A percentile compares a stretch with the other conserved stretches of the same genome.
Evolutionary conservation across 2,888 invertebrate species (phyloP).

Genomic region (Pammene aurita): DNA sequence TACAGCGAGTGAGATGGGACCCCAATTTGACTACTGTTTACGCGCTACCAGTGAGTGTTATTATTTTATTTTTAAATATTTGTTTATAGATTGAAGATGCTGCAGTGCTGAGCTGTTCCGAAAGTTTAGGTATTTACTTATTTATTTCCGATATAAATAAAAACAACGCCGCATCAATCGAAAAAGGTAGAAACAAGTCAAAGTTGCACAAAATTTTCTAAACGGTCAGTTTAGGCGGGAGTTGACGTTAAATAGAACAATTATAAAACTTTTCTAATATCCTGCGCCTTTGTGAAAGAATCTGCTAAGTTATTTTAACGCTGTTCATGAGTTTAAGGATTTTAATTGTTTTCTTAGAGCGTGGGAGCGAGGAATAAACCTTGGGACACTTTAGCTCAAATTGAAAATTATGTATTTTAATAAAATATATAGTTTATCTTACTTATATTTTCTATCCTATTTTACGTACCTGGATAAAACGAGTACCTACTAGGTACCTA

Average conservation of each 20-base stretch:
- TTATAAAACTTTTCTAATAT: slow-evolving; percentile 36
- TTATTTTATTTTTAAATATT: slow-evolving; percentile 15
- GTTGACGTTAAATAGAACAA: slow-evolving; percentile 9
- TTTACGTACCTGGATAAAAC: neutral
- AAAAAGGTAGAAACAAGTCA: neutral
- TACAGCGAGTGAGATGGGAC: slow-evolving; percentile 66
- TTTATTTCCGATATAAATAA: neutral
- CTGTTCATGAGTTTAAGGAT: slow-evolving; percentile 13
- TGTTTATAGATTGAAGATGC: neutral
- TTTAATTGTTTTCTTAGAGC: slow-evolving; percentile 17
- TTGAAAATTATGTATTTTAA: neutral
- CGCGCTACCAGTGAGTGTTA: slow-evolving; percentile 77
- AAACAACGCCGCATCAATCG: slow-evolving; percentile 1
- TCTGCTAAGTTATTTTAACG: slow-evolving; percentile 47
- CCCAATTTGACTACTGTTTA: slow-evolving; percentile 78
- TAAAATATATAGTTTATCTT: neutral
- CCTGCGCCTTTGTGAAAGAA: slow-evolving; percentile 36
- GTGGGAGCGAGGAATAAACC: neutral
- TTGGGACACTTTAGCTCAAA: neutral
- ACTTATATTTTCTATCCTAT: neutral
- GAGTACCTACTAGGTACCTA: neutral
- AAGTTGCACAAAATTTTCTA: neutral
- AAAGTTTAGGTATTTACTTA: neutral
- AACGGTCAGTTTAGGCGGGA: slow-evolving; percentile 6
- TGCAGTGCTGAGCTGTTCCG: neutral